Base-by-base conservation (phyloP, 2,888 invertebrate genomes). In the Thecocarcelia acutangulata region DNA sequence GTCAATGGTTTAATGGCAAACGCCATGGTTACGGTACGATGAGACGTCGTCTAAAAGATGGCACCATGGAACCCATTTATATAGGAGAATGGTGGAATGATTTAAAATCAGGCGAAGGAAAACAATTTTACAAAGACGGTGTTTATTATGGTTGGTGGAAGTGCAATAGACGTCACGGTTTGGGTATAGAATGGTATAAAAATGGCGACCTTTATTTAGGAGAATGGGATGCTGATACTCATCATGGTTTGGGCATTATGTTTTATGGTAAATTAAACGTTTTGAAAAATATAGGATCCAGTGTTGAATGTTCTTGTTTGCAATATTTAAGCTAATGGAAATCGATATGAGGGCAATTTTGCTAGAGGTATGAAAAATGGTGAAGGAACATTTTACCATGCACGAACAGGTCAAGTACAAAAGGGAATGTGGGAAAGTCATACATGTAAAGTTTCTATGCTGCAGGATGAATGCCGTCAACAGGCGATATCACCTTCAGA, bases 281-380 rank as follows among this genome's bases (percentile, higher is more conserved):
- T 21, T 11, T 40, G 4, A 50, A 21, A 2, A 37, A 0, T 2
- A 21, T 33, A 37, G 40, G 1, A n/a, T 24, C 6, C 13, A 54
- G n/a, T 21, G 13, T n/a, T 42, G n/a, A 44, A 8, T 42, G 11
- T 17, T 2, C 17, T 4, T 61, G 11, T 24, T 33, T 68, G 9
- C 24, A n/a, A n/a, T 56, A 19, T 56, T 42, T 5, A 80, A 90
- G 90, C 83, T 8, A 90, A 90, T 85, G 89, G 88, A 2, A 90
- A 90, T 83, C 88, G 90, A 4, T 91, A 89, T 84, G 90, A 90
- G 78, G 91, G 90, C 11, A 84, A 87, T 37, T 90, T 89, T 76
- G 86, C 87, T 2, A 84, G 88, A 3, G 90, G 89, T 3, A 84
- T 85, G 50, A 91, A 91, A 80, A 88, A 89, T 75, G 90, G 91